These are phyloP conservation scores for Peromyscus melanophrys DNA, from an alignment of 2,797 vertebrate species.

Conservation along the genomic window DNA sequence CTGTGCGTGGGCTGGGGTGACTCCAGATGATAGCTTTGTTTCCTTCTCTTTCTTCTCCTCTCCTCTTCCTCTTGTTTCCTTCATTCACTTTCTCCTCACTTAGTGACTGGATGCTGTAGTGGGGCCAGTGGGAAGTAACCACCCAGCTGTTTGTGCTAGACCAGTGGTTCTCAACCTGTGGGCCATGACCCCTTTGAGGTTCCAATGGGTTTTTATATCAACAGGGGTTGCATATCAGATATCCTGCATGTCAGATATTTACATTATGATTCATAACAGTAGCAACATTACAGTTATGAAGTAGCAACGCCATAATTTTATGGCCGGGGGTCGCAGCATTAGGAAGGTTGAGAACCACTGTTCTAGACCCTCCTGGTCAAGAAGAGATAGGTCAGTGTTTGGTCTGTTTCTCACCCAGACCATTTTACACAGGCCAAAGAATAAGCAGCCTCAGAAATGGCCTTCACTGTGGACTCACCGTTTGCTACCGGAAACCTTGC, in stretches of 20 bases:
- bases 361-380: background rate
- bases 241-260: background rate
- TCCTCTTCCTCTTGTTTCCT: background rate
- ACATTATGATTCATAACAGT: background rate
- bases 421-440: constrained; percentile 41
- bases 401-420: background rate
- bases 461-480: constrained; percentile 6
- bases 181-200: background rate
- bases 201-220: too few species aligned
- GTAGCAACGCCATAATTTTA: background rate
- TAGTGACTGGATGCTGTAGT: constrained; percentile 32
- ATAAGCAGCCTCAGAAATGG: constrained; percentile 3
- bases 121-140: background rate
- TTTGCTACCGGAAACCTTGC: constrained; percentile 44
- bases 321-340: background rate
- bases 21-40: constrained; percentile 48
- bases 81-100: background rate
- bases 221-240: background rate
- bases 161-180: background rate
- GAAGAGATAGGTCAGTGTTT: background rate
- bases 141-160: background rate
- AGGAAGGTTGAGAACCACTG: background rate
- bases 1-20: constrained; percentile 33
- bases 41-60: constrained; percentile 13
- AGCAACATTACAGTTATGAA: background rate